Base-by-base conservation (phyloP, 2,888 invertebrate species). In the Limenitis camilla region DNA sequence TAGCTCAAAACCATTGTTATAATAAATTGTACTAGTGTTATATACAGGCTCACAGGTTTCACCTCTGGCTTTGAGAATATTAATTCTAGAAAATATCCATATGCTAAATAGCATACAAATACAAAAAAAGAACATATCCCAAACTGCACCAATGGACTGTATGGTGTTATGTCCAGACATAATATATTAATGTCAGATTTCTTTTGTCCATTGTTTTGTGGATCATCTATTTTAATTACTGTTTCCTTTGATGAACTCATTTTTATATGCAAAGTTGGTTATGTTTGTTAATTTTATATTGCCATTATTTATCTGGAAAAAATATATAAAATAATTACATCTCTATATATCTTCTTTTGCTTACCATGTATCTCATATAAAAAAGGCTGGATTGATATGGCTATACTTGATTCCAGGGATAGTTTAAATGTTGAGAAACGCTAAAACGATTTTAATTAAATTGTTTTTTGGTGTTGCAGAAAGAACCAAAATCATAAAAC, bases 1-100 rank as follows among this genome's bases (percentile, higher is more conserved):
- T 92, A 89, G 52, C 96, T 96, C 74, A 98, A 94, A 29, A 91
- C 59, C 55, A 93, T 91, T 69, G 98, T 98, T 68, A 93, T 94
- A 11, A 91, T 89, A 87, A 98, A 98, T 81, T 98, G 98, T 10
- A 97, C 89, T 52, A 98, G 84, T 1, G 98, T 98, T 58, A 98
- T 89, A 75, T 95, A 97, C 93, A 97, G 93, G 41, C 97, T 97
- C 69, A 93, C 94, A 0, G 95, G 93, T 68, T 94, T 92, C 65
- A 97, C 95, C 40, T 96, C 96, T 27, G 95, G 92, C n/a, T 94
- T 89, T 0, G 94, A 93, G 76, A 98, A 98, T 71, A 98, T 95
- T 40, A 97, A 81, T 81, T 98, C 98, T 90, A 95, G 91, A 72
- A 95, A 89, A 80, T 96, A 98, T 48, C 97, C 98, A 88, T 98